Evolutionary conservation across 53 echinoderm and acorn worm genomes (phyloP), one percentile per base, ranked within the genome.

Genomic region (Zoroaster sp.): DNA sequence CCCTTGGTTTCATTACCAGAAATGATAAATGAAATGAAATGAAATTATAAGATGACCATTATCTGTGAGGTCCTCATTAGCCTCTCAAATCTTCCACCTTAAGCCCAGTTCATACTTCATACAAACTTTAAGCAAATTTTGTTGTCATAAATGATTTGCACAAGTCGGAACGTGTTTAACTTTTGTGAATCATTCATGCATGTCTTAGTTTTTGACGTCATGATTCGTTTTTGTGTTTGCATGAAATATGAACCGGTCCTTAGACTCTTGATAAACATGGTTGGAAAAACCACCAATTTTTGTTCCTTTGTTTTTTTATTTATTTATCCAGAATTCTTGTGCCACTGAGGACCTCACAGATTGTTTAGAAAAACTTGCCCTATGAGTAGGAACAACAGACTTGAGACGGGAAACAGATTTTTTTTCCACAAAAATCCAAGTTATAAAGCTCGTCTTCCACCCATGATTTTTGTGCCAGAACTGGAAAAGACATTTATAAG

Each of bases 321-420:
- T 1, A 54, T 77, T 79, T 71, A 77, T 87, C 33, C 89, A 94
- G 94, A 92, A 78, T 51, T 17, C 87, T 40, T 87, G 69, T 67
- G 87, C 52, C 44, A 86, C 77, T 38, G 89, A 92, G 47, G 94
- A 94, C 51, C 77, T 94, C 69, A 92, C 94, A 85, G 89, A 89
- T 59, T 83, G 85, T 77, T 89, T 94, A 92, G 92, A 83, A 69
- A 94, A 94, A 77, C 78, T 94, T 77, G 89, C 86, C 42, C 78
- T 94, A n/a, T 92, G 91, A 93, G 74, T 43, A 37, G 18, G 51
- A 49, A 34, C 70, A 49, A 14, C 45, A 45, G 18, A 65, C 71
- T 30, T 32, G 13, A 32, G 49, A 72, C 72, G 35, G 51, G 67
- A 81, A 82, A 17, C 33, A 0, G 30, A 66, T 44, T 25, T 14